Percentiles rank a stretch among this genome's conserved stretches.
Evolutionary conservation across 2,797 vertebrate species (phyloP).

Genomic region (Eulemur mongoz): DNA sequence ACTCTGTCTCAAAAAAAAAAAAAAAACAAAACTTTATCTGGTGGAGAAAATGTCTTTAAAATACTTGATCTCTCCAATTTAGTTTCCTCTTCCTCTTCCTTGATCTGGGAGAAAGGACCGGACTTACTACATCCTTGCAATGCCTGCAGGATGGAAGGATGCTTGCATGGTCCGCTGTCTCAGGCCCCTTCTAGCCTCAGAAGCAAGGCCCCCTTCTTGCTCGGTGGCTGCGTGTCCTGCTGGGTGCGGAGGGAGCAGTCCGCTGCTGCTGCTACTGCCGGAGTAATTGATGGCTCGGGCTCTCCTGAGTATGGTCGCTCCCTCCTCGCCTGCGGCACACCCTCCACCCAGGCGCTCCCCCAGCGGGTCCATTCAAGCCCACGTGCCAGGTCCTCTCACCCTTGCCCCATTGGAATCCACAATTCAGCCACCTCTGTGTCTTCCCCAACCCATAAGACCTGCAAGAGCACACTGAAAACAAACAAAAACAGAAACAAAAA

Average conservation of each 20-base stretch:
- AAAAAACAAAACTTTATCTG: neutral
- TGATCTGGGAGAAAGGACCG: neutral
- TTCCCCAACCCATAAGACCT: neutral
- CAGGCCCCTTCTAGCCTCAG: neutral
- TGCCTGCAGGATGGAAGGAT: neutral
- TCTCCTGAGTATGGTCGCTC: neutral
- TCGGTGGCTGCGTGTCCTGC: neutral
- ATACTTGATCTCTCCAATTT: neutral
- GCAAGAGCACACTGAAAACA: neutral
- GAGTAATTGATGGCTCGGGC: neutral
- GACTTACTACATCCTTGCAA: neutral
- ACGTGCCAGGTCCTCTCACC: neutral
- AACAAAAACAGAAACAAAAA: no score
- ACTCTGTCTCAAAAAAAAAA: no score
- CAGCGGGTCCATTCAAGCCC: neutral
- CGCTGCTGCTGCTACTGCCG: no score
- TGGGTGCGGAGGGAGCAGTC: neutral
- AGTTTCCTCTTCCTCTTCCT: neutral
- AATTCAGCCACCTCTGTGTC: neutral
- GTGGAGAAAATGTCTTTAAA: slow-evolving; percentile 28
- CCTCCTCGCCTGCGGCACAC: neutral
- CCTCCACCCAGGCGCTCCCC: accelerated
- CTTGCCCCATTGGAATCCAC: neutral
- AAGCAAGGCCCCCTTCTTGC: neutral
- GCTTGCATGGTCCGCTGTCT: accelerated